A percentile compares a stretch with the other conserved stretches of the same genome.
These are phyloP conservation scores for Paraescarpia echinospica DNA, from an alignment of 1,140 invertebrate genomes.

Conservation along the genomic window DNA sequence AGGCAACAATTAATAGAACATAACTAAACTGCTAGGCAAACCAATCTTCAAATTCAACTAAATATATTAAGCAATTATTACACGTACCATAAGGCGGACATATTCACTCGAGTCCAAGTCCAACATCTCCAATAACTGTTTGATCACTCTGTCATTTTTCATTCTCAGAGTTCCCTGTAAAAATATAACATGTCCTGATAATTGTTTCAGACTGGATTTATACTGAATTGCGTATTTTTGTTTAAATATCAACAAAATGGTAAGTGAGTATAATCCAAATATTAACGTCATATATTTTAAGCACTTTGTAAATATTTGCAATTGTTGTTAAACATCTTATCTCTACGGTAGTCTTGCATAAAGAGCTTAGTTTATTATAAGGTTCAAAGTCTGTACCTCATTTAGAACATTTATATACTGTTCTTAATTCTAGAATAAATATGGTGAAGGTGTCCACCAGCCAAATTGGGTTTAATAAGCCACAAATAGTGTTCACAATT, in stretches of 20 bases:
- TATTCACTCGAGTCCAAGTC: conserved; percentile 56
- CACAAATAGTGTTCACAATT: too few species aligned
- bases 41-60: neutral
- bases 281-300: too few species aligned
- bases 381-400: too few species aligned
- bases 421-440: too few species aligned
- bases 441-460: too few species aligned
- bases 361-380: too few species aligned
- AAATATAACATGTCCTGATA: neutral
- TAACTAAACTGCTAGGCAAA: neutral
- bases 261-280: neutral
- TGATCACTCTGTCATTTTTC: conserved; percentile 50
- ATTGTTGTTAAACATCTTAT: conserved; percentile 1
- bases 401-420: too few species aligned
- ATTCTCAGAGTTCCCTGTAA: conserved; percentile 53
- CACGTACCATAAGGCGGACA: conserved; percentile 52
- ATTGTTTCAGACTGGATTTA: neutral
- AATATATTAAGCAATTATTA: neutral
- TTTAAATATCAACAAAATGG: neutral
- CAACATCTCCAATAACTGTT: conserved; percentile 52
- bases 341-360: too few species aligned
- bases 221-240: neutral
- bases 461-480: too few species aligned
- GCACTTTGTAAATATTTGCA: neutral
- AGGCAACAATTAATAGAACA: neutral